Evolutionary conservation across 2,113 vertebrate species (phyloP), one percentile per base, ranked within the genome.

Genomic region (Alethe castanea): DNA sequence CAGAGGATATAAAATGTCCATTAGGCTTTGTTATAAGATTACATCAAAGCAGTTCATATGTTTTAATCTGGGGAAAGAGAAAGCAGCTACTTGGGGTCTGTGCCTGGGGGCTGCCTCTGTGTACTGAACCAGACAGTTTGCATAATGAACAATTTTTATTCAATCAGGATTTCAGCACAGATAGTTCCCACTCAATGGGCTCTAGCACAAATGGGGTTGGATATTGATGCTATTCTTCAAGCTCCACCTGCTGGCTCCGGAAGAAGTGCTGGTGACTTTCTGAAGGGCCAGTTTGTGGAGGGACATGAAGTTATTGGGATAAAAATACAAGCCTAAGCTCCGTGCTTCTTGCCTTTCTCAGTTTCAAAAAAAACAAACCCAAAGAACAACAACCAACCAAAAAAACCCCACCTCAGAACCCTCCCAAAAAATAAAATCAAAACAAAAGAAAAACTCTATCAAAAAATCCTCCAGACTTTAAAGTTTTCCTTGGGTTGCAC

Each of bases 71-170:
- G 88, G 96, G 80, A 96, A 96, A 93, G 97, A 96, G 92, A 95
- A 97, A 97, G 96, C 92, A 95, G 91, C 93, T 95, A 96, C 95
- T 98, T 95, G 97, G 97, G 97, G 97, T 98, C 96, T 81, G 97
- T 86, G 97, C 98, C 98, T 96, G 96, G 97, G 98, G 98, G 97
- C 97, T 94, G 94, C 96, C 97, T 97, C 98, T 97, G 97, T 96
- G 96, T 96, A 95, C 96, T 86, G 95, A 98, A 96, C 96, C 97
- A 98, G 97, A 96, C 96, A 95, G 97, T 97, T 95, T 97, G 98
- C 97, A 97, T 98, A 98, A 98, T 97, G 97, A 98, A 97, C 96
- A 95, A 91, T 97, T 98, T 97, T 97, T 96, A 97, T 97, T 98
- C 97, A 97, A 97, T 97, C 97, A 96, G 97, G 94, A 97, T 97